A percentile compares a stretch with the other conserved stretches of the same genome.
Conservation (phyloP, 30 jellyfish, hydroid and myxozoan species). For the Aurelia aurita complex sp. Pacific region DNA sequence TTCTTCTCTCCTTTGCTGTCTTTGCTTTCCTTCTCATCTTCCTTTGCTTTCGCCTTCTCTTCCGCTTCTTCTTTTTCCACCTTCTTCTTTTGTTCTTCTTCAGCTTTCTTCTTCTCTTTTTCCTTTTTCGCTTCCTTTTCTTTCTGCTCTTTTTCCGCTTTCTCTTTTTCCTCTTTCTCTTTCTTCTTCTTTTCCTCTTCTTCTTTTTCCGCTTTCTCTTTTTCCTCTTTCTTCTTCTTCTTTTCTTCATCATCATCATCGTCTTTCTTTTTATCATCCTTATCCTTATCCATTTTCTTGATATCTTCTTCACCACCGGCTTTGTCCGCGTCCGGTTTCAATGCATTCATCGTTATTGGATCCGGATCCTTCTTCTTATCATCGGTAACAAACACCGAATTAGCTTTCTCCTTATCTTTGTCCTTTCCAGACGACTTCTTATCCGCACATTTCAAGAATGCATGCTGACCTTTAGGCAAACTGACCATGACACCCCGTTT, state of each 20-base stretch:
- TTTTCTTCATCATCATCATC: constrained; percentile 8
- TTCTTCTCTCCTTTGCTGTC: constrained; percentile 43
- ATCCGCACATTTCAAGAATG: constrained; percentile 88
- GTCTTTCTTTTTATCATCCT: not conserved
- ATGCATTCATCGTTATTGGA: constrained; percentile 56
- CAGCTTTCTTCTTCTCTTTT: constrained; percentile 12
- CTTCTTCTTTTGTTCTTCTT: constrained; percentile 18
- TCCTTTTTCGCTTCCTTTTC: constrained; percentile 26
- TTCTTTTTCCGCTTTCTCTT: constrained; percentile 32
- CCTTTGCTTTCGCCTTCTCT: constrained; percentile 7
- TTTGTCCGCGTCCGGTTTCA: constrained; percentile 47
- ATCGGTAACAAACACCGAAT: constrained; percentile 20
- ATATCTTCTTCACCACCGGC: constrained; percentile 4
- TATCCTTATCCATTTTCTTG: constrained; percentile 18
- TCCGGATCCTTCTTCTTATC: constrained; percentile 67
- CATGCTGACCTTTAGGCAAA: constrained; percentile 96
- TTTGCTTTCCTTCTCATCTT: constrained; percentile 6
- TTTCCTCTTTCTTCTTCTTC: constrained; percentile 24
- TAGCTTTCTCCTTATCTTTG: constrained; percentile 30
- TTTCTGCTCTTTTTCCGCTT: constrained; percentile 24
- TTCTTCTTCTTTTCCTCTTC: constrained; percentile 26
- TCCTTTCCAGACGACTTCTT: constrained; percentile 54
- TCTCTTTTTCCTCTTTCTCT: constrained; percentile 19
- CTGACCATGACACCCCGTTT: constrained; percentile 95
- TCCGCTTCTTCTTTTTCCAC: constrained; percentile 4